A percentile compares a stretch with the other conserved stretches of the same genome.
Conservation (phyloP, 1,140 invertebrate species). For the Cydia strobilella region DNA sequence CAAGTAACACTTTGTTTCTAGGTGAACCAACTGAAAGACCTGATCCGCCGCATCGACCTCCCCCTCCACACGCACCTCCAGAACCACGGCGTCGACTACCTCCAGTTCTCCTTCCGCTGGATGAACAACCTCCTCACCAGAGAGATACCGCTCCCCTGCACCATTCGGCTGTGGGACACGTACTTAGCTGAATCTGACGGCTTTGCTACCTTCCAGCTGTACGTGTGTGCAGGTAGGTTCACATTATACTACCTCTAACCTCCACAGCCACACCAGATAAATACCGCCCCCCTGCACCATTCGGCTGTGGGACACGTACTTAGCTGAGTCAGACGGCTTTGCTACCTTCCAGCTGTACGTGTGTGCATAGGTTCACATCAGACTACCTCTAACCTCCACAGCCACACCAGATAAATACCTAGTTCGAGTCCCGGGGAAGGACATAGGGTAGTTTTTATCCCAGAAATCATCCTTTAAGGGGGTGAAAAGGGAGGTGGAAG, state of each 20-base stretch:
- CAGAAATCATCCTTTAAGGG: no score
- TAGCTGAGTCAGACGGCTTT: constrained; percentile 97
- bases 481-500: no score
- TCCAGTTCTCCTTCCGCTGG: constrained; percentile 99
- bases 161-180: constrained; percentile 99
- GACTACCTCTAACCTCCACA: no score
- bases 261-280: constrained; percentile 98
- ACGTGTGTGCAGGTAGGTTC: constrained; percentile 91
- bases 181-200: constrained; percentile 98
- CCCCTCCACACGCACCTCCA: constrained; percentile 95
- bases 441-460: no score
- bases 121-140: constrained; percentile 94
- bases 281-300: constrained; percentile 98
- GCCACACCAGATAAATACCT: no score
- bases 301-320: constrained; percentile 99
- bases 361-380: constrained; percentile 84
- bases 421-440: no score
- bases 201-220: constrained; percentile 98
- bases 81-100: constrained; percentile 96
- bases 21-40: constrained; percentile 93
- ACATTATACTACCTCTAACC: constrained; percentile 94
- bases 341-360: constrained; percentile 99
- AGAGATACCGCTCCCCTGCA: constrained; percentile 97
- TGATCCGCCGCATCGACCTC: constrained; percentile 97
- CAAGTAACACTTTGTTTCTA: constrained; percentile 42